Conservation (phyloP, 2,797 vertebrate genomes). For the Microchirus variegatus region DNA sequence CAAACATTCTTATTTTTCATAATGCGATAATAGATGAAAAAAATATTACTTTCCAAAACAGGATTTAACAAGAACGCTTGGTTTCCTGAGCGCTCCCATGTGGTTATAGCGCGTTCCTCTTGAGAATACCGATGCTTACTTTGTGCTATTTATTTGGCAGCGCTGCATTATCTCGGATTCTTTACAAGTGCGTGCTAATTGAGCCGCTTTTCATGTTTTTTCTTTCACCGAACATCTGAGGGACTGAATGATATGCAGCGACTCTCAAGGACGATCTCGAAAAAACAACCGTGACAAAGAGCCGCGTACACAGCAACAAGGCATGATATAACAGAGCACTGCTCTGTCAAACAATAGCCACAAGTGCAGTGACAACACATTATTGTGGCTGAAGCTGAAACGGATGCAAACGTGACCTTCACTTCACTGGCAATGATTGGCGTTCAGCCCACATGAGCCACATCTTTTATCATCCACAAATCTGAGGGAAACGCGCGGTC, state of each 20-base stretch:
- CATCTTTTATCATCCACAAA: slow-evolving; percentile 64
- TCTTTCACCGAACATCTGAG: neutral
- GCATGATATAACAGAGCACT: no score
- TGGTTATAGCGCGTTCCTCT: no score
- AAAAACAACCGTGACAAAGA: neutral
- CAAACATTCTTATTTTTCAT: no score
- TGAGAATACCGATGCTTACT: no score
- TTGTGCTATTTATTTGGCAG: neutral
- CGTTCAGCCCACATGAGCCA: slow-evolving; percentile 45
- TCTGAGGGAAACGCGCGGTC: slow-evolving; percentile 48
- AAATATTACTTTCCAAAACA: no score
- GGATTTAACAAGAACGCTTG: no score
- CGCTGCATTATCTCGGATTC: neutral
- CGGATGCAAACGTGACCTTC: slow-evolving; percentile 62
- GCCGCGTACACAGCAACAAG: no score
- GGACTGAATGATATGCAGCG: neutral
- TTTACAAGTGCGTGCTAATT: neutral
- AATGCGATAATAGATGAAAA: no score
- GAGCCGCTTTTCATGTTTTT: neutral
- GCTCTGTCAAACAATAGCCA: neutral
- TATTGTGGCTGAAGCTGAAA: slow-evolving; percentile 32
- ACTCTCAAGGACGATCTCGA: neutral
- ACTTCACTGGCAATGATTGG: slow-evolving; percentile 66
- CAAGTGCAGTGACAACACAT: slow-evolving; percentile 1
- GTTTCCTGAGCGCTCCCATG: no score